phyloP scores from a whole-genome alignment of 2,797 vertebrate species.

The Chanos chanos region DNA sequence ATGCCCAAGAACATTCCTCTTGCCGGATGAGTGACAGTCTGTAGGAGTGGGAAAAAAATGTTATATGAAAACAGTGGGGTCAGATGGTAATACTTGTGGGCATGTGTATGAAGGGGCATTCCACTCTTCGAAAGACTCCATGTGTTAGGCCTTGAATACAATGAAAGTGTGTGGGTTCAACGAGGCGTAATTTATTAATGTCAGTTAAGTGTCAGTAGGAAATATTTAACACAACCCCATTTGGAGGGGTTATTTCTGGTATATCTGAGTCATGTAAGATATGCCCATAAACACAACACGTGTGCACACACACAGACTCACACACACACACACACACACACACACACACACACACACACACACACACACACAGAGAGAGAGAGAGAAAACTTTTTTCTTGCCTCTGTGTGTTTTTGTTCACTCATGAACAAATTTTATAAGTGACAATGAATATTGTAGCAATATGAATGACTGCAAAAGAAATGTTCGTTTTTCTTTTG shows the following conservation, averaged over 20 bases:
- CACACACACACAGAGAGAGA: too few species aligned
- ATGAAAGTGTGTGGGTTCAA: background rate
- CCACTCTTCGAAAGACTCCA: slow-evolving; percentile 8
- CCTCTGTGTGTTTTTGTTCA: too few species aligned
- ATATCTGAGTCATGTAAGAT: too few species aligned
- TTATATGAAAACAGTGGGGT: slow-evolving; percentile 22
- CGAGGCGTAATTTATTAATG: background rate
- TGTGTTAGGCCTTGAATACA: background rate
- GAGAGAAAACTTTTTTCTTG: too few species aligned
- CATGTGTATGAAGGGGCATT: slow-evolving; percentile 18
- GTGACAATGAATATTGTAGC: too few species aligned
- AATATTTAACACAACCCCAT: background rate
- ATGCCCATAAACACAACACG: too few species aligned
- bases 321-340: background rate
- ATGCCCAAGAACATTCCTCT: slow-evolving; percentile 34
- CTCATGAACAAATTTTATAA: too few species aligned
- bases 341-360: background rate
- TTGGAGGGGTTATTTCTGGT: slow-evolving; percentile 1
- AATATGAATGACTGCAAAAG: too few species aligned
- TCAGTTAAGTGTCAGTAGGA: background rate
- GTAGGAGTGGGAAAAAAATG: slow-evolving; percentile 40
- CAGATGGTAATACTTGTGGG: slow-evolving; percentile 25
- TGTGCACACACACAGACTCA: too few species aligned
- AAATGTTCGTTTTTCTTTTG: too few species aligned
- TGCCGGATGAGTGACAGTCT: slow-evolving; percentile 12